phyloP scores from a whole-genome alignment of 2,797 vertebrate genomes.

The Simalia tracyae region DNA sequence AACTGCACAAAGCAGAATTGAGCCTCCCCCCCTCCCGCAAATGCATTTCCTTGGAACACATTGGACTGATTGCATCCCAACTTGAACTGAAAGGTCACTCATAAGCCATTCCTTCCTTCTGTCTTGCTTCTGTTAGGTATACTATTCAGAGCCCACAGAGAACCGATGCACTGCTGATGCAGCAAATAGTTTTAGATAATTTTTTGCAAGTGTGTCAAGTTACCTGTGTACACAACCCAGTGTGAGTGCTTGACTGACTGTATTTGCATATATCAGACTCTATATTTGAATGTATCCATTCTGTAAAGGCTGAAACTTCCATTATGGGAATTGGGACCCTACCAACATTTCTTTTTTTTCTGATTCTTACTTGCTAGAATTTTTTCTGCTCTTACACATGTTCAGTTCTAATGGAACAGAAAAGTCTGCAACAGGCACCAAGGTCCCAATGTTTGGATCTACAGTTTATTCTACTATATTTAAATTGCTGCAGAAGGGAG shows the following conservation, averaged over 20 bases:
- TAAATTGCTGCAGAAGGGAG: slow-evolving; percentile 4
- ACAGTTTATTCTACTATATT: slow-evolving; percentile 13
- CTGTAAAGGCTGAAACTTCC: neutral
- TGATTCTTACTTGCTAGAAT: neutral
- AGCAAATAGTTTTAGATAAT: neutral
- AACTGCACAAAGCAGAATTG: neutral
- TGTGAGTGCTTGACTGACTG: neutral
- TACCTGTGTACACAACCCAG: neutral
- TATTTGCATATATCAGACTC: neutral
- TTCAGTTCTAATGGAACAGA: slow-evolving; percentile 28
- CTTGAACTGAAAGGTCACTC: neutral
- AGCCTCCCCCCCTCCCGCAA: neutral
- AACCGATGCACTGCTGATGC: neutral
- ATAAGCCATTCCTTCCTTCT: neutral
- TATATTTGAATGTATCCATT: neutral
- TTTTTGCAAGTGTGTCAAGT: neutral
- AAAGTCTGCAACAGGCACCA: slow-evolving; percentile 33
- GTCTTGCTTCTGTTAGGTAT: neutral
- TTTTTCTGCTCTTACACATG: neutral
- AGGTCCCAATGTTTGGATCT: slow-evolving; percentile 32
- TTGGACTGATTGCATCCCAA: neutral
- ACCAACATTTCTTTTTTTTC: neutral
- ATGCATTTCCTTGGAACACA: neutral
- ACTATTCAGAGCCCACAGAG: neutral
- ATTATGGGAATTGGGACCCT: neutral